Evolutionary conservation across 2,888 invertebrate genomes (phyloP), one percentile per base, ranked within the genome.

Genomic region (Callinectes sapidus): DNA sequence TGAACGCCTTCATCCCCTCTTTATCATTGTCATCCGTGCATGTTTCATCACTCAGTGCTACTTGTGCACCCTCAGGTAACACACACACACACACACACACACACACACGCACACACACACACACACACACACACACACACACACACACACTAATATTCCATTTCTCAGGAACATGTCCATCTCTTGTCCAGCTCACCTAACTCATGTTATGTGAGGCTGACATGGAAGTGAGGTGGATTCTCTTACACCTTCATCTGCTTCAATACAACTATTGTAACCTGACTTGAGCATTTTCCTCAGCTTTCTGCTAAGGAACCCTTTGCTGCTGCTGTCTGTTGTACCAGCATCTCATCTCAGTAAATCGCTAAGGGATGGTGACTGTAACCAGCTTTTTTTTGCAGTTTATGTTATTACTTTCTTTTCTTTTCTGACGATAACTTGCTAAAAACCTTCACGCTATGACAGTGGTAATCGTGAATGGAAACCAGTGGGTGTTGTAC

Each of bases 121-220:
- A 90, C 35, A 85, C 14, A 85, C 28, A 90, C 32, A 85, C 32
- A 90, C 54, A 81, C 32, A 90, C 32, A 77, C n/a, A 90, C 32
- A 90, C 81, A 81, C 81, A 81, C 54, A 90, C 48, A 81, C 28
- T 32, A 32, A 55, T 54, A 28, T 88, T 1, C 28, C 28, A 23
- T 54, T n/a, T 23, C 87, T 48, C 55, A 28, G 48, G 48, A 28
- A 10, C 28, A 18, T 55, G 32, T 55, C 66, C 28, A 35, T 61
- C 66, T 89, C 8, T 54, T 28, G n/a, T 42, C n/a, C 71, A 71
- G 0, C n/a, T 10, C 10, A 71, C 23, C 1, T 71, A 71, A 71
- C 71, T n/a, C 18, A 35, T 42, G 28, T n/a, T 28, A n/a, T 13
- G 54, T 87, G n/a, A 10, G n/a, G 8, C 16, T 48, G 28, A 28